These are phyloP conservation scores for Allobates femoralis DNA, from an alignment of 2,797 vertebrate species.

Conservation along the genomic window DNA sequence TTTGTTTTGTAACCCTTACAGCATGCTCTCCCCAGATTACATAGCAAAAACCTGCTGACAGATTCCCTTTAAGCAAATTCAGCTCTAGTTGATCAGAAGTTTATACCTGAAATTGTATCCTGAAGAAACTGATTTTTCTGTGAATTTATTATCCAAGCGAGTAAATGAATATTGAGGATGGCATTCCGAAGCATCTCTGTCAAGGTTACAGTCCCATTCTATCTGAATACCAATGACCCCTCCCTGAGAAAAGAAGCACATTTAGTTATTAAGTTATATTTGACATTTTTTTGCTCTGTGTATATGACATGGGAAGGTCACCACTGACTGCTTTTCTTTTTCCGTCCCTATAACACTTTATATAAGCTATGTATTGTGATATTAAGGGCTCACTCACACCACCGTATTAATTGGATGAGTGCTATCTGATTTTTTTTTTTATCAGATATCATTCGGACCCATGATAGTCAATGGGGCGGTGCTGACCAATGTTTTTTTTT, in stretches of 20 bases:
- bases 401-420: too few species aligned
- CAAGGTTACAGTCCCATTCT: constrained; percentile 94
- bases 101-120: constrained; percentile 97
- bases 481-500: too few species aligned
- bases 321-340: too few species aligned
- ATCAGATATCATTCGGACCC: too few species aligned
- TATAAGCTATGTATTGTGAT: too few species aligned
- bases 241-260: constrained; percentile 77
- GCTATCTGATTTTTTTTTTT: too few species aligned
- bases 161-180: constrained; percentile 90
- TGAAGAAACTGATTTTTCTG: constrained; percentile 79
- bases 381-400: too few species aligned
- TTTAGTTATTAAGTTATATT: background rate
- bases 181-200: constrained; percentile 85
- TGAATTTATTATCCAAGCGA: constrained; percentile 83
- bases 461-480: too few species aligned
- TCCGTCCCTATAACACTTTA: background rate
- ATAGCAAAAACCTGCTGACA: too few species aligned
- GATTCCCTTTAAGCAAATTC: too few species aligned
- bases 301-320: background rate
- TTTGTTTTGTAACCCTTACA: too few species aligned
- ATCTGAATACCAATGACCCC: constrained; percentile 92
- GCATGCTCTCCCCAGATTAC: too few species aligned
- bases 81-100: background rate
- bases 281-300: background rate